Evolutionary conservation across 1,140 invertebrate species (phyloP), one percentile per base, ranked within the genome.

Genomic region (Araneus ventricosus): DNA sequence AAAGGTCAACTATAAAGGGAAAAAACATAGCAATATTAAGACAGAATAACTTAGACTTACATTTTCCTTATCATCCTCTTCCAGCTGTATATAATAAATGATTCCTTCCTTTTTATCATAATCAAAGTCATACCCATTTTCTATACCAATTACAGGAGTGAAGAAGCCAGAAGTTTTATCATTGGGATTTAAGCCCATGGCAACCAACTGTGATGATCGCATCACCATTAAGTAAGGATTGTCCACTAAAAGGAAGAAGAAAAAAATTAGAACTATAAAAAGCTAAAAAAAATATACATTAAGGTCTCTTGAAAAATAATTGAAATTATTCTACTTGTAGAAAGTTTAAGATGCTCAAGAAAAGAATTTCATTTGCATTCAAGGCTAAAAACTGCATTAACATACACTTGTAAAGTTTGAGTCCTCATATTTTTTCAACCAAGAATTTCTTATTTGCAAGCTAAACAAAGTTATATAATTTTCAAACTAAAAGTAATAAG

Each of bases 161-260:
- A 99, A 96, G 93, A 97, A 97, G 8, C 98, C 97, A 57, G 97
- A 88, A 22, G 96, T 97, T 91, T 98, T 97, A 22, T 97, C 95
- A 24, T 92, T 92, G 17, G 94, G 96, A 34, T 96, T 97, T 1
- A 98, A 94, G 4, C 97, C 97, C 41, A 98, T 95, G 95, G 99
- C 98, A 1, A 99, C 96, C 61, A 99, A 97, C 95, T 99, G 98
- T 0, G 97, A 97, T 63, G 98, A 98, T 94, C 98, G 97, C 94
- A 99, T 97, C 0, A 99, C 97, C 97, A 99, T 97, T 57, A 99
- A 95, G 95, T 98, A 99, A 1, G 98, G 96, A 10, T 96, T 97
- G 94, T 99, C 98, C 95, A 98, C 98, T 96, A 94, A 10, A 95
- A 94, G 94, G 94, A 94, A 24, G 94, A 80, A 92, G 70, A 88